phyloP scores from a whole-genome alignment of 2,797 vertebrate genomes.

The Mycteria americana region DNA sequence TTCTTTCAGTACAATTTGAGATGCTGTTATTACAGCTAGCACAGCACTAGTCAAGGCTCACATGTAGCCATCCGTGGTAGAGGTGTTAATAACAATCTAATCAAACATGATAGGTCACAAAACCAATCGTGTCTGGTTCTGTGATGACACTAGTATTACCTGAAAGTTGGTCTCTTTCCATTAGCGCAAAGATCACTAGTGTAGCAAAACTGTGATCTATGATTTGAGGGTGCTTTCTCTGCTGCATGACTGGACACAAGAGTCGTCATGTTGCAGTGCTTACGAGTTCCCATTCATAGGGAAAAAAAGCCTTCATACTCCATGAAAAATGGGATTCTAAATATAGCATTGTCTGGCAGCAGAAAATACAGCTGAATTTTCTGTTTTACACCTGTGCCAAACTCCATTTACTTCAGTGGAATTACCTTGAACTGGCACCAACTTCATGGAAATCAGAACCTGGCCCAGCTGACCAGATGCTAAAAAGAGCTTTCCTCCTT shows the following conservation, averaged over 20 bases:
- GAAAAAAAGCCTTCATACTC: not conserved
- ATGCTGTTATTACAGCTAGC: not conserved
- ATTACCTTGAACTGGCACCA: not conserved
- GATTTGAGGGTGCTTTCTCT: not conserved
- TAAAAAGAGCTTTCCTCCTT: not conserved
- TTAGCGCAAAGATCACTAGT: not conserved
- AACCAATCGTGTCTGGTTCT: not conserved
- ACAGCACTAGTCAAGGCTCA: conserved; percentile 21
- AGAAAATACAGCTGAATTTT: conserved; percentile 43
- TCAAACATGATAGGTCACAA: not conserved
- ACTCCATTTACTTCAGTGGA: not conserved
- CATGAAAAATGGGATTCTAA: conserved; percentile 25
- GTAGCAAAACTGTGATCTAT: not conserved
- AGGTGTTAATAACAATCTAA: conserved; percentile 14
- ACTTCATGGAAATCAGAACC: not conserved
- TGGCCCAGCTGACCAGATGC: not conserved
- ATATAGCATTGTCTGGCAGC: not conserved
- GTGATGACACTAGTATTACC: not conserved
- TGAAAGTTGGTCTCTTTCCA: not conserved
- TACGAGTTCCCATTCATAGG: not conserved
- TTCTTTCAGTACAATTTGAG: conserved; percentile 32
- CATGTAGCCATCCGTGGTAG: not conserved
- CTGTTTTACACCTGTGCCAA: conserved; percentile 9
- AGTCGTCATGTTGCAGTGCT: not conserved
- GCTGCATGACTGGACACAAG: not conserved